Evolutionary conservation across 2,113 vertebrate genomes (phyloP).

Genomic region (Cygnus buccinator): DNA sequence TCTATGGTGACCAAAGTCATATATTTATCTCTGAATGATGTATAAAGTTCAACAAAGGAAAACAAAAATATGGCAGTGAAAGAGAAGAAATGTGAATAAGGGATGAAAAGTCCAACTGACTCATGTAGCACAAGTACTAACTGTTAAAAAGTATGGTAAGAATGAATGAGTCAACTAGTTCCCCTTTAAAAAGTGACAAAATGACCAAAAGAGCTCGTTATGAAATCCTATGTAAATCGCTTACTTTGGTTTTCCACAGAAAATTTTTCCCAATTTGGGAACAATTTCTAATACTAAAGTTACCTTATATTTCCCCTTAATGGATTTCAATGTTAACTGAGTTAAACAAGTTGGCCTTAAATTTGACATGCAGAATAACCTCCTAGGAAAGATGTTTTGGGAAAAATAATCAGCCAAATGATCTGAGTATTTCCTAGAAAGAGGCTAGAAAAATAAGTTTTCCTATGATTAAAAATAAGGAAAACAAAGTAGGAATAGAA

Average conservation of each 20-base stretch:
- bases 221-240: neutral
- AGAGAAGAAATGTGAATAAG: constrained; percentile 13
- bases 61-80: neutral
- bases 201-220: neutral
- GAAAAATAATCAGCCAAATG: neutral
- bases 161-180: neutral
- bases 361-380: neutral
- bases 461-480: neutral
- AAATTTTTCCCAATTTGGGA: neutral
- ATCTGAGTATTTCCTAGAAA: neutral
- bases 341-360: neutral
- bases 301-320: neutral
- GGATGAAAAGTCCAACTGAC: neutral
- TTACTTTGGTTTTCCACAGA: neutral
- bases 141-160: neutral
- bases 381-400: neutral
- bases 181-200: neutral
- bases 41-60: constrained; percentile 22
- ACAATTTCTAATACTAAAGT: neutral
- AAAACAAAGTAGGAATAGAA: neutral
- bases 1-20: neutral
- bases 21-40: neutral
- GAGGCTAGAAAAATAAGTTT: neutral
- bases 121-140: neutral
- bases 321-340: neutral